These are phyloP conservation scores for Petrocephalus sullivani DNA, from an alignment of 2,797 vertebrate species.

Conservation along the genomic window DNA sequence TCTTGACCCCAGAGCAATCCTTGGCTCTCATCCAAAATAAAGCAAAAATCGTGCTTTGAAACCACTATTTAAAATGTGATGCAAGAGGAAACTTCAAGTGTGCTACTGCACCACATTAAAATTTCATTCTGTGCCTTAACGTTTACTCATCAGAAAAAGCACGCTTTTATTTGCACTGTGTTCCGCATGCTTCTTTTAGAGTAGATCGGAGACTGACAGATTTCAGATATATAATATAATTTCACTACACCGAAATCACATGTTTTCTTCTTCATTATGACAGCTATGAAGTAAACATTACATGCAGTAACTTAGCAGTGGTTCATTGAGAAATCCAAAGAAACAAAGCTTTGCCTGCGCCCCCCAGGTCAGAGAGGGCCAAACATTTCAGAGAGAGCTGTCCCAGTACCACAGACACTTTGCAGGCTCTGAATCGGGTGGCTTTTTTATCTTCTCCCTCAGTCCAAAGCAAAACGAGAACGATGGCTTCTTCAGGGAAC, in stretches of 20 bases:
- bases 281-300: not conserved
- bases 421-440: not conserved
- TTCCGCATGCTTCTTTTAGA: not conserved
- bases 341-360: not conserved
- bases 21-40: not conserved
- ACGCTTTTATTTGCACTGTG: not conserved
- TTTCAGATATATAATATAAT: not conserved
- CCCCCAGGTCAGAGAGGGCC: not conserved
- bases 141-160: not conserved
- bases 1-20: not conserved
- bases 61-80: not conserved
- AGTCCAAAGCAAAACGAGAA: slow-evolving; percentile 96
- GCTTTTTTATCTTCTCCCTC: slow-evolving; percentile 3
- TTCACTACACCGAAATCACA: not conserved
- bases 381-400: not conserved
- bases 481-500: slow-evolving; percentile 93
- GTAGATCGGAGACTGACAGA: not conserved
- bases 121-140: not conserved
- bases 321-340: not conserved
- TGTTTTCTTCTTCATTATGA: not conserved
- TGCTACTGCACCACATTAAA: not conserved
- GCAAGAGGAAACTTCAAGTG: not conserved
- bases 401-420: not conserved
- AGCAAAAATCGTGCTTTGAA: not conserved
- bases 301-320: not conserved